Percentiles rank a stretch among this genome's conserved stretches.
Evolutionary conservation across 2,113 vertebrate species (phyloP).

Genomic region (Clarias batrachus): DNA sequence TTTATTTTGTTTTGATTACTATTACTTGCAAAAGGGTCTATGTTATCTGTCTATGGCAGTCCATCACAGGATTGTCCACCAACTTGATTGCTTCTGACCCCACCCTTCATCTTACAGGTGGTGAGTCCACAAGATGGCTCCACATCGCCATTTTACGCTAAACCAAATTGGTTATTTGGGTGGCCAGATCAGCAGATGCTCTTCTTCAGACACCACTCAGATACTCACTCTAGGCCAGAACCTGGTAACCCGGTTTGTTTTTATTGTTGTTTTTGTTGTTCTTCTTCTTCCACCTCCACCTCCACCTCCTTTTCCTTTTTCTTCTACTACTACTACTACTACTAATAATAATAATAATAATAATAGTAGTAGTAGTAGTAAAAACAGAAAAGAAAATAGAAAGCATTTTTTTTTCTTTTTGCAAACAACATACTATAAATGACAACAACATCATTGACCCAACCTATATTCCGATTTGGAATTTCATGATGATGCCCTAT

Average conservation of each 20-base stretch:
- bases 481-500: slow-evolving; percentile 4
- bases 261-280: neutral
- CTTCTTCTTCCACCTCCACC: too few relatives aligned
- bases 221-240: neutral
- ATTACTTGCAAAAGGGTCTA: neutral
- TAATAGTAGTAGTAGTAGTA: neutral
- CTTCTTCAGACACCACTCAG: neutral
- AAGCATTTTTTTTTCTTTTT: neutral
- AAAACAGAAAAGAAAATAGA: neutral
- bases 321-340: too few relatives aligned
- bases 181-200: neutral
- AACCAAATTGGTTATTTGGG: neutral
- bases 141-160: neutral
- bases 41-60: neutral
- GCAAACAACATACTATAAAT: neutral
- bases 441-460: slow-evolving; percentile 30
- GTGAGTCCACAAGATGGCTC: slow-evolving; percentile 10
- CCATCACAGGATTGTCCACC: neutral
- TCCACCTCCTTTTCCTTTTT: too few relatives aligned
- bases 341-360: neutral
- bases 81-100: neutral
- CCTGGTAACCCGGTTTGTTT: neutral
- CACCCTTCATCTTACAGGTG: neutral
- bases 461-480: slow-evolving; percentile 20
- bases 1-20: neutral